Evolutionary conservation across 2,113 vertebrate genomes (phyloP).

Genomic region (Labrus mixtus): DNA sequence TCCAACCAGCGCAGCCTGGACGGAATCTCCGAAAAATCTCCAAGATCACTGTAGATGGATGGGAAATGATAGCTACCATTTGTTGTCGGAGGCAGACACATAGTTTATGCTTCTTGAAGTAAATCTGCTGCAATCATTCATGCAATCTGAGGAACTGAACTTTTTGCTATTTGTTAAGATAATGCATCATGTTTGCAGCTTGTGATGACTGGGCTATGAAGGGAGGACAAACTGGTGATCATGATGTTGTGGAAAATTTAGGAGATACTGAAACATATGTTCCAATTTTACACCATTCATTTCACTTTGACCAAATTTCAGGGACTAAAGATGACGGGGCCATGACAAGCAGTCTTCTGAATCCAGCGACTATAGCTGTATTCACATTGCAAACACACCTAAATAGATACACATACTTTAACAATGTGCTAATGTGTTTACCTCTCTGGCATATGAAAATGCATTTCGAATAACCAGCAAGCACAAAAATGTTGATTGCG

Average conservation of each 20-base stretch:
- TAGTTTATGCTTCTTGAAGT: slow-evolving; percentile 21
- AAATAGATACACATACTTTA: slow-evolving; percentile 21
- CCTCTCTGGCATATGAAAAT: slow-evolving; percentile 60
- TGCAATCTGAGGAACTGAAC: slow-evolving; percentile 21
- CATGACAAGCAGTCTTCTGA: slow-evolving; percentile 58
- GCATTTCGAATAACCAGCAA: slow-evolving; percentile 42
- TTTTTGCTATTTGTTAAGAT: slow-evolving; percentile 17
- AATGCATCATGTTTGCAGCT: slow-evolving; percentile 22
- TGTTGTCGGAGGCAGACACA: slow-evolving; percentile 22
- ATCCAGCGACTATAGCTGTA: slow-evolving; percentile 60
- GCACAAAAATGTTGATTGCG: slow-evolving; percentile 23
- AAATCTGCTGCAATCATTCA: slow-evolving; percentile 24
- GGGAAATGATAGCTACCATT: slow-evolving; percentile 41
- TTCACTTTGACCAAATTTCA: slow-evolving; percentile 63
- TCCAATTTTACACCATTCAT: slow-evolving; percentile 71
- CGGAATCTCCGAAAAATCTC: slow-evolving; percentile 40
- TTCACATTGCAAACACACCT: slow-evolving; percentile 73
- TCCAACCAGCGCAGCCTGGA: slow-evolving; percentile 39
- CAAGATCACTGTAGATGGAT: slow-evolving; percentile 45
- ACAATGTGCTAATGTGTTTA: slow-evolving; percentile 20
- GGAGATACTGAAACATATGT: slow-evolving; percentile 76
- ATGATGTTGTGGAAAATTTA: slow-evolving; percentile 54
- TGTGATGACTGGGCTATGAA: slow-evolving; percentile 23
- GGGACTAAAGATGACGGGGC: slow-evolving; percentile 70
- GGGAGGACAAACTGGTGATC: slow-evolving; percentile 31